Conservation (phyloP, 1,140 invertebrate genomes). For the Leptinotarsa lineolata region DNA sequence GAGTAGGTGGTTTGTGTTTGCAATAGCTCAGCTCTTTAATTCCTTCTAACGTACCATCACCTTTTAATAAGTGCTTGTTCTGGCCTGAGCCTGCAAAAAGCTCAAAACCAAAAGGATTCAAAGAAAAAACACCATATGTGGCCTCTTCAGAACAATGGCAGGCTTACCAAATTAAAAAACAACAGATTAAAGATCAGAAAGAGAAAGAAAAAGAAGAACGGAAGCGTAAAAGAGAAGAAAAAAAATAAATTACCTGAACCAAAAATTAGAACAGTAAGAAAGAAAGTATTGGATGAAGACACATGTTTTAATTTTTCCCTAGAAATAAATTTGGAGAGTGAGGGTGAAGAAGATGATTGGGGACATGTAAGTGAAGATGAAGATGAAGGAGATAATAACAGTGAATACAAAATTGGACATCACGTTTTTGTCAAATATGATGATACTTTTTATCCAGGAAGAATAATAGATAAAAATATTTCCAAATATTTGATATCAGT, state of each 20-base stretch:
- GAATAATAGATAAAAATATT: conserved; percentile 7
- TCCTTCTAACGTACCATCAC: neutral
- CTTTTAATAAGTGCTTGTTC: neutral
- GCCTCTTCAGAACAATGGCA: neutral
- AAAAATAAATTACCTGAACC: neutral
- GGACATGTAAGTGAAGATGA: neutral
- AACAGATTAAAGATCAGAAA: neutral
- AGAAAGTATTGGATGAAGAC: neutral
- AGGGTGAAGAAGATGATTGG: neutral
- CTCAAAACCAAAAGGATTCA: neutral
- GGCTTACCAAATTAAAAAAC: neutral
- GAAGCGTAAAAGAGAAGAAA: neutral
- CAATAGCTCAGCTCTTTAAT: neutral
- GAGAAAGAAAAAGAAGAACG: neutral
- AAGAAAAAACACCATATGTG: neutral
- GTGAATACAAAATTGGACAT: neutral
- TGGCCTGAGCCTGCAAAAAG: neutral
- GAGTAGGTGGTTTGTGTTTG: no score
- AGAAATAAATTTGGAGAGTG: neutral
- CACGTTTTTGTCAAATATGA: conserved; percentile 14
- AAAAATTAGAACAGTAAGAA: neutral
- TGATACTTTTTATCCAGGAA: neutral
- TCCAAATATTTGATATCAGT: neutral
- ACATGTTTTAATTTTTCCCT: neutral
- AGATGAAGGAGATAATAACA: neutral